These are phyloP conservation scores for Octomys mimax DNA, from an alignment of 2,797 vertebrate genomes.

Conservation along the genomic window DNA sequence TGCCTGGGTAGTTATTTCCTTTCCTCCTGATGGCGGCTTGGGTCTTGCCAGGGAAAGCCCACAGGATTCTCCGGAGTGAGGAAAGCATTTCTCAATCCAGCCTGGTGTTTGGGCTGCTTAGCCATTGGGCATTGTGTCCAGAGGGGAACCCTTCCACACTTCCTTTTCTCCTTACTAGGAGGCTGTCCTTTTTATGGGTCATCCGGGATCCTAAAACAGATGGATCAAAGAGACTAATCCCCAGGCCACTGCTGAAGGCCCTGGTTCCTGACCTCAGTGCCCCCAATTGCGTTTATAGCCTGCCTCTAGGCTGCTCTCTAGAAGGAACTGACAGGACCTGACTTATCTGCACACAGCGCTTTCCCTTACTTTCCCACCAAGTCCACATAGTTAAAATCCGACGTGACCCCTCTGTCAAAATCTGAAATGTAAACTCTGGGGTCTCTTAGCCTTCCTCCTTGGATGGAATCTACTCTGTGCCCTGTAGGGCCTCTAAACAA, in stretches of 20 bases:
- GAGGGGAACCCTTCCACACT: background rate
- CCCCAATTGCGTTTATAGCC: constrained; percentile 9
- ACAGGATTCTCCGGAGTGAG: background rate
- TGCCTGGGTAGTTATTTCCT: background rate
- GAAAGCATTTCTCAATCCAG: too few species aligned
- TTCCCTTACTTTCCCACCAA: background rate
- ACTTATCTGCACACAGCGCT: background rate
- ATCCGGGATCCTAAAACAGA: background rate
- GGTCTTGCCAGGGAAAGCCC: background rate
- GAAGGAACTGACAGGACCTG: background rate
- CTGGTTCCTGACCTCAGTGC: constrained; percentile 52
- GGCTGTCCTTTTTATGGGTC: constrained; percentile 31
- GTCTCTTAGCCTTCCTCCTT: constrained; percentile 16
- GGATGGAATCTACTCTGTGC: background rate
- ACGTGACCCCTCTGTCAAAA: constrained; percentile 73
- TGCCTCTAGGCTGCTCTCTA: background rate
- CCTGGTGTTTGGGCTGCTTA: background rate
- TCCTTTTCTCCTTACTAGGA: background rate
- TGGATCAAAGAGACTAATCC: constrained; percentile 61
- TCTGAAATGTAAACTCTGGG: constrained; percentile 33
- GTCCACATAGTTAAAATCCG: constrained; percentile 81
- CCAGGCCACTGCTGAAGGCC: constrained; percentile 4
- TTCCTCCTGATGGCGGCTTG: background rate
- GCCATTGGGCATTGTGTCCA: background rate
- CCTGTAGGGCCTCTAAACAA: background rate